A percentile compares a stretch with the other conserved stretches of the same genome.
Conservation (phyloP, 92 coral and sea anemone genomes). For the Desmophyllum pertusum region DNA sequence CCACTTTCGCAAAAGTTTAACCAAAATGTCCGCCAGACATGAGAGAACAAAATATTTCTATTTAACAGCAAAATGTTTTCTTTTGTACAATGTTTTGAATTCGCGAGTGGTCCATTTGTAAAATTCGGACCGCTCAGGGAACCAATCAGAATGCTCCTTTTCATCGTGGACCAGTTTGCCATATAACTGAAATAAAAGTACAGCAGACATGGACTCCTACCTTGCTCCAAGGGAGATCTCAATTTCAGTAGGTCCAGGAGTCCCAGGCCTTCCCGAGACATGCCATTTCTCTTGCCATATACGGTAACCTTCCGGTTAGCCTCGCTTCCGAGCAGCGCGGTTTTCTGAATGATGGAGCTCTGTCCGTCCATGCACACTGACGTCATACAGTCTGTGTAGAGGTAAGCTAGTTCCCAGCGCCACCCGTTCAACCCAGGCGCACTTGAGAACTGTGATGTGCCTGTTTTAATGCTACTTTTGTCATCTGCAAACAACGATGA, state of each 20-base stretch:
- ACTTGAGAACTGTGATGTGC: slow-evolving; percentile 62
- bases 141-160: too few species aligned
- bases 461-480: slow-evolving; percentile 55
- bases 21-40: too few species aligned
- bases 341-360: slow-evolving; percentile 87
- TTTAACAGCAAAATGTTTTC: too few species aligned
- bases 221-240: slow-evolving; percentile 67
- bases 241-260: slow-evolving; percentile 71
- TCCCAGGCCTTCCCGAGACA: slow-evolving; percentile 69
- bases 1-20: too few species aligned
- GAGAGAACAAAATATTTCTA: too few species aligned
- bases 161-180: too few species aligned
- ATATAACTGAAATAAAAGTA: too few species aligned
- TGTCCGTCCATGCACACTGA: slow-evolving; percentile 85
- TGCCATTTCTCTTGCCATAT: slow-evolving; percentile 50
- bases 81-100: too few species aligned
- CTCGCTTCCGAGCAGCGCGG: slow-evolving; percentile 86
- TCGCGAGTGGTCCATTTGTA: too few species aligned
- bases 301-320: slow-evolving; percentile 64
- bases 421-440: slow-evolving; percentile 77
- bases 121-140: too few species aligned
- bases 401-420: slow-evolving; percentile 97
- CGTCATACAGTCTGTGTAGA: slow-evolving; percentile 90
- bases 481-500: slow-evolving; percentile 23
- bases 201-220: slow-evolving; percentile 15